Evolutionary conservation across 2,888 invertebrate species (phyloP), one percentile per base, ranked within the genome.

Genomic region (Pimpla rufipes): DNA sequence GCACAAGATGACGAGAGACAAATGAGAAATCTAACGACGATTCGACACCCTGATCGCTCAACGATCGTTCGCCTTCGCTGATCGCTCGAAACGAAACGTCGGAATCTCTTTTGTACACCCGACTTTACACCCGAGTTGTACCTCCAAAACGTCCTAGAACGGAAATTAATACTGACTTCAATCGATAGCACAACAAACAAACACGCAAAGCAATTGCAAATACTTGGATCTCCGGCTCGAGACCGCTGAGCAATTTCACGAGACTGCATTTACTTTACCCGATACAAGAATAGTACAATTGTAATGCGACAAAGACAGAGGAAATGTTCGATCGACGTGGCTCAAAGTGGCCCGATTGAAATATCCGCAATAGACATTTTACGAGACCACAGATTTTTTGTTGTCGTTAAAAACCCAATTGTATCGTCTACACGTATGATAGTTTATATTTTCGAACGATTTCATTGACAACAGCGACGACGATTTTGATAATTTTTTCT

Each of bases 371-470:
- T 16, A 78, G 67, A 59, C 42, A 57, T 16, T 80, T 59, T 42
- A 29, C n/a, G 37, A 37, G 37, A 2, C 37, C 47, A 83, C 88
- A 88, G 87, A 85, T 80, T 76, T 89, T 88, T 90, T 90, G 88
- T 90, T 88, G n/a, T n/a, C n/a, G 29, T 29, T 29, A 29, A 29
- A 88, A 90, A 87, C 79, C 78, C 79, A 88, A 90, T 90, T 89
- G 88, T 85, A 84, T 87, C 86, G 86, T 87, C 85, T 87, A 89
- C 87, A 80, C 86, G n/a, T n/a, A n/a, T 85, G 86, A 88, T 85
- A 86, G 86, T 86, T 84, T 79, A 90, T 89, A 88, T 82, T 88
- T 88, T 88, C 86, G 86, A 87, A 13, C 88, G 87, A 88, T 88
- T 90, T 85, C 85, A 89, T 88, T 73, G 85, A 83, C 89, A 84